Evolutionary conservation across 2,113 vertebrate genomes (phyloP).

Genomic region (Cynoglossus semilaevis): DNA sequence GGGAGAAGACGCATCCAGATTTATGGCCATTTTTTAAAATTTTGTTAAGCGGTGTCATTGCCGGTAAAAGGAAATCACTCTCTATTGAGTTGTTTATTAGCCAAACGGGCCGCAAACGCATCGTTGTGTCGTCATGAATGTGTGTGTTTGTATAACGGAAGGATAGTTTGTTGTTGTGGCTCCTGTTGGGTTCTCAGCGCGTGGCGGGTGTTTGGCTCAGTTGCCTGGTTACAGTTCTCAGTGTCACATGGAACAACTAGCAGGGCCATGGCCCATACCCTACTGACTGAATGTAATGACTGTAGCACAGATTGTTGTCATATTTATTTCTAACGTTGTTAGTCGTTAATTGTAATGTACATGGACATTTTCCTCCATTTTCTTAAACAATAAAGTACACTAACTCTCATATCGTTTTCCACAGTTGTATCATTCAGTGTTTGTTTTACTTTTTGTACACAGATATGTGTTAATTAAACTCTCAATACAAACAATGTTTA

Average conservation of each 20-base stretch:
- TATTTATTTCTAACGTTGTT: no score
- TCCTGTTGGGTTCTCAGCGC: conserved; percentile 5
- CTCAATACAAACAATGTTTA: no score
- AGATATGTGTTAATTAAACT: neutral
- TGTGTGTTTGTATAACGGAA: neutral
- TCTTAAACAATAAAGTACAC: conserved; percentile 73
- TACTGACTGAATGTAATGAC: no score
- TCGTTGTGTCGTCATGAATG: no score
- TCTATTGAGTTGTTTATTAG: no score
- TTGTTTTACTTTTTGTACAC: neutral
- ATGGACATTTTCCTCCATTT: conserved; percentile 25
- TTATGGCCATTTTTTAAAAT: no score
- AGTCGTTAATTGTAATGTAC: conserved; percentile 53
- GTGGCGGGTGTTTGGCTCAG: conserved; percentile 34
- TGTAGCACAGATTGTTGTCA: no score
- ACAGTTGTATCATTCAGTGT: conserved; percentile 66
- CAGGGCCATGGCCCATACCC: no score
- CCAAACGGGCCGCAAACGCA: no score
- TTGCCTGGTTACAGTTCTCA: conserved; percentile 58
- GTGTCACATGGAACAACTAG: conserved; percentile 21
- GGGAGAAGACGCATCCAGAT: no score
- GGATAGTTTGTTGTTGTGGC: neutral
- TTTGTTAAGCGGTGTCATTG: conserved; percentile 29
- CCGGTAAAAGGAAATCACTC: neutral
- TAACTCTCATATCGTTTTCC: conserved; percentile 72